Evolutionary conservation across 2,888 invertebrate genomes (phyloP).

Genomic region (Pteria penguin): DNA sequence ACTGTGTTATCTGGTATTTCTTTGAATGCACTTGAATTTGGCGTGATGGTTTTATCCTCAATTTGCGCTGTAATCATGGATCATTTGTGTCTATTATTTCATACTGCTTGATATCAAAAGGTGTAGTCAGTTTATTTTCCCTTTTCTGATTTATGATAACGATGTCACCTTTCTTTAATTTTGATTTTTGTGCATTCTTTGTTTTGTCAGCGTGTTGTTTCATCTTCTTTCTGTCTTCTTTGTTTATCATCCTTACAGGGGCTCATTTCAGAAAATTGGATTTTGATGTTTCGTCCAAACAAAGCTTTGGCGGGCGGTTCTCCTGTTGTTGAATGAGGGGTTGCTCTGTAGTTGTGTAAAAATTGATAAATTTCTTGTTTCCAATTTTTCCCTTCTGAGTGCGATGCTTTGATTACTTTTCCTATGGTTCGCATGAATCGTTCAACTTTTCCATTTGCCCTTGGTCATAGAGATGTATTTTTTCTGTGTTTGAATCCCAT

Average conservation of each 20-base stretch:
- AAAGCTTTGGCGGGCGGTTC: constrained; percentile 6
- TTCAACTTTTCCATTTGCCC: constrained; percentile 54
- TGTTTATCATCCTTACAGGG: not conserved
- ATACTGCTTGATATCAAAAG: not conserved
- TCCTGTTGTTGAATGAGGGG: constrained; percentile 31
- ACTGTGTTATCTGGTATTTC: not conserved
- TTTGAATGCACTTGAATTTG: not conserved
- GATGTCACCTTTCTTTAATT: not conserved
- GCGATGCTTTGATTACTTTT: constrained; percentile 41
- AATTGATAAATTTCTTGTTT: constrained; percentile 36
- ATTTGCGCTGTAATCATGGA: not conserved
- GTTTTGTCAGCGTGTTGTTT: not conserved
- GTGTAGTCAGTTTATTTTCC: not conserved
- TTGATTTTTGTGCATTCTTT: not conserved
- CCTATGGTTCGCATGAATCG: constrained; percentile 54
- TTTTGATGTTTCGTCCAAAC: not conserved
- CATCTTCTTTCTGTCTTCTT: not conserved
- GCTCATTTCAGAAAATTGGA: not conserved
- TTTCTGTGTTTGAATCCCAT: constrained; percentile 50
- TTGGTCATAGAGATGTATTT: constrained; percentile 49
- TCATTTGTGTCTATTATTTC: not conserved
- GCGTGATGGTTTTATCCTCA: not conserved
- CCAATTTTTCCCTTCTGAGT: constrained; percentile 29
- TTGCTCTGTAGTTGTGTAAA: constrained; percentile 34
- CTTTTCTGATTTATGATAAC: not conserved